A percentile compares a stretch with the other conserved stretches of the same genome.
These are phyloP conservation scores for Danionella dracula DNA, from an alignment of 2,797 vertebrate species.

Conservation along the genomic window DNA sequence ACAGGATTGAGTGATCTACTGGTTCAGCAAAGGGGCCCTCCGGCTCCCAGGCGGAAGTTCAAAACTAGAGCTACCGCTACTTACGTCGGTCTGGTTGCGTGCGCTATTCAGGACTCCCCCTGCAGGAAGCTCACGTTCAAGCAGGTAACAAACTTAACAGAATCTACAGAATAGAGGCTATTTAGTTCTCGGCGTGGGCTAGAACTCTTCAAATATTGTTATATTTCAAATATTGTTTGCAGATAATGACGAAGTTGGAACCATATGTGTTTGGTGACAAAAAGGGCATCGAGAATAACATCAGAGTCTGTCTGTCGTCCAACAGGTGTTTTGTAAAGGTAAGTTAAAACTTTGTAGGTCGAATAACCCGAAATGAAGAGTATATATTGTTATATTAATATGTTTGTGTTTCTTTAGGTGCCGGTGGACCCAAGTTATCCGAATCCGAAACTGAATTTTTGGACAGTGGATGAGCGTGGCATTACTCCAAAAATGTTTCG, in stretches of 20 bases:
- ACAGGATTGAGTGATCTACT: not conserved
- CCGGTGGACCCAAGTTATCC: constrained; percentile 48
- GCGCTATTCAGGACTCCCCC: constrained; percentile 57
- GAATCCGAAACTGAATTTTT: constrained; percentile 60
- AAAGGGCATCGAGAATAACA: constrained; percentile 57
- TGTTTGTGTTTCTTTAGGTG: constrained; percentile 47
- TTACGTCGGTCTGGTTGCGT: constrained; percentile 60
- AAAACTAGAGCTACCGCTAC: constrained; percentile 36
- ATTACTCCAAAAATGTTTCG: constrained; percentile 67
- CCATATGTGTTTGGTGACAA: constrained; percentile 48
- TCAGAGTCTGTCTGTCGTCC: constrained; percentile 66
- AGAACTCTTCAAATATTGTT: too few species aligned
- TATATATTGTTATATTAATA: too few species aligned
- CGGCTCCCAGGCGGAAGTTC: constrained; percentile 9
- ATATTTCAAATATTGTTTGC: not conserved
- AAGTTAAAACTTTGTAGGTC: too few species aligned
- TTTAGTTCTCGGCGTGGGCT: too few species aligned
- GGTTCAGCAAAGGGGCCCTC: not conserved
- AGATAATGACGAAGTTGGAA: constrained; percentile 62
- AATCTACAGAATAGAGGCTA: too few species aligned
- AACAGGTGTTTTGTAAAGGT: constrained; percentile 69
- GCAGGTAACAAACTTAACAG: constrained; percentile 50
- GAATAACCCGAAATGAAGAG: too few species aligned
- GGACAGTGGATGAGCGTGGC: constrained; percentile 61
- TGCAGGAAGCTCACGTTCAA: constrained; percentile 63